Base-by-base conservation (phyloP, 2,113 vertebrate species). In the Cryptotis parvus region DNA sequence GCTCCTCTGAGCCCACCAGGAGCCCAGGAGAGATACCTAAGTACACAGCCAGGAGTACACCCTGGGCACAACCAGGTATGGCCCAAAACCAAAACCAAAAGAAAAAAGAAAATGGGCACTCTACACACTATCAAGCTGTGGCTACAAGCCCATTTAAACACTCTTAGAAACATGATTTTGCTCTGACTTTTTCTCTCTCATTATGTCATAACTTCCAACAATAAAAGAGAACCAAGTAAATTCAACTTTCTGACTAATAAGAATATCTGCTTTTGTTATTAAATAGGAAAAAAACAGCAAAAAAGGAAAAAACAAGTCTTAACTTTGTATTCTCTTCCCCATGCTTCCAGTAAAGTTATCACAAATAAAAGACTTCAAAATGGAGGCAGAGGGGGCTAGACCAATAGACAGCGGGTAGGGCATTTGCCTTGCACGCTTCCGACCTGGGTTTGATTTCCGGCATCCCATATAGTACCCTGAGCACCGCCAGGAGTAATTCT, bases 281-380 rank as follows among this genome's bases (percentile, higher is more conserved):
- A 91, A 93, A 84, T 29, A 89, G n/a, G 9, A 81, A 92, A 68
- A 73, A 89, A 69, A 6, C 20, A 61, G 58, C 20, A 61, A 26
- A 26, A n/a, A 26, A 61, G 26, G 15, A 90, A 84, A 89, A 83
- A 55, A 70, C 11, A 33, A 43, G 39, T 69, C 18, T 76, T 26
- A 31, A 93, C 18, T 84, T 92, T 77, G 84, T 49, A 49, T 26
- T 81, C 14, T 94, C n/a, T 52, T 94, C 29, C 74, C n/a, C 84
- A 58, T 16, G 20, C 7, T 84, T 89, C 41, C 14, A 78, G 31
- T 55, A 87, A 33, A 87, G 22, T 16, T 37, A 15, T 49, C 61
- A 31, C 29, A n/a, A 83, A 8, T 22, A 76, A 37, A 18, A 79
- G 68, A 90, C 6, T 58, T 58, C 55, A 39, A 63, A 18, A 73